phyloP scores from a whole-genome alignment of 2,113 vertebrate genomes.

The Alethe diademata region DNA sequence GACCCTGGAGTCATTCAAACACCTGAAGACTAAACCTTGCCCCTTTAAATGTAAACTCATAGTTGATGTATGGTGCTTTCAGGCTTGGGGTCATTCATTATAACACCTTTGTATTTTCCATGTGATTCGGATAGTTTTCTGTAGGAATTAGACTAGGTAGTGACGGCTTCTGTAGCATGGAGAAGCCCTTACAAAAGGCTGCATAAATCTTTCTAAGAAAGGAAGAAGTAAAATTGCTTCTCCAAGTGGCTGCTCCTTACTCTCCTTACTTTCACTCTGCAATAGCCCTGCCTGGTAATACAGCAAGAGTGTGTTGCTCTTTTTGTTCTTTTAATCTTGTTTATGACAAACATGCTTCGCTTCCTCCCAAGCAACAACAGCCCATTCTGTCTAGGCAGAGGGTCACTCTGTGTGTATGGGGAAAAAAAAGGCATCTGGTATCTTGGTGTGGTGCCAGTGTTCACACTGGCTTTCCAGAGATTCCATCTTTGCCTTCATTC shows the following conservation, averaged over 20 bases:
- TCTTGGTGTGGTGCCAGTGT: slow-evolving; percentile 10
- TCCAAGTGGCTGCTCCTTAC: not conserved
- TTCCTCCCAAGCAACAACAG: not conserved
- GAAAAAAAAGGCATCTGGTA: not conserved
- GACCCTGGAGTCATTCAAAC: not conserved
- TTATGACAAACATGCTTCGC: not conserved
- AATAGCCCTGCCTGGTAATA: not conserved
- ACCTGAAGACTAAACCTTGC: not conserved
- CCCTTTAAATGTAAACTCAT: not conserved
- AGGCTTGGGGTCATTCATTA: not conserved
- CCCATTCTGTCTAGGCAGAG: not conserved
- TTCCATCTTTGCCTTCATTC: not conserved
- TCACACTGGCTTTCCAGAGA: slow-evolving; percentile 24
- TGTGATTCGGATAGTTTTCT: not conserved
- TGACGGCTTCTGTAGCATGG: not conserved
- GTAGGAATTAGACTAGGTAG: not conserved
- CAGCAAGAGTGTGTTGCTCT: not conserved
- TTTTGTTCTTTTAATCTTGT: slow-evolving; percentile 25
- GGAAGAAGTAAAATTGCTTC: not conserved
- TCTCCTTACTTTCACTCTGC: not conserved
- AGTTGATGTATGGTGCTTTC: not conserved
- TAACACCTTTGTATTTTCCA: not conserved
- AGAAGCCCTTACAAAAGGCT: not conserved
- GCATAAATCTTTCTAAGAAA: not conserved
- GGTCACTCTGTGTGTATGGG: not conserved